These are phyloP conservation scores for Zele albiditarsus DNA, from an alignment of 2,888 invertebrate species.

Conservation along the genomic window DNA sequence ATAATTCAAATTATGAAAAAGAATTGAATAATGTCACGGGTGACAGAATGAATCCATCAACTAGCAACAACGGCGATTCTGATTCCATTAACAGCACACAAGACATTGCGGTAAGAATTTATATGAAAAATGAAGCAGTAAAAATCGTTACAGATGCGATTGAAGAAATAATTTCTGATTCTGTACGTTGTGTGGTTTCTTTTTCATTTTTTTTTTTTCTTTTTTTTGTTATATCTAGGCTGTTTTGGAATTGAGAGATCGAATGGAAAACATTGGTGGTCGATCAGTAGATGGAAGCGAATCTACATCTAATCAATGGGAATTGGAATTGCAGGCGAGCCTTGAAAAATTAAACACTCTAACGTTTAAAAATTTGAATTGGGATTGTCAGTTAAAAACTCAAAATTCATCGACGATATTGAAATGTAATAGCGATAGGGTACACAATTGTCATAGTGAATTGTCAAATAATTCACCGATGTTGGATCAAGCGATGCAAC, in stretches of 20 bases:
- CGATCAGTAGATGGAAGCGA: constrained; percentile 84
- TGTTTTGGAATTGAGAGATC: constrained; percentile 79
- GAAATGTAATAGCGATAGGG: constrained; percentile 37
- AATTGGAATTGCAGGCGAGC: constrained; percentile 83
- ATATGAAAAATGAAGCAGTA: neutral
- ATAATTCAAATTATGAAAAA: constrained; percentile 60
- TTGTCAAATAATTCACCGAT: constrained; percentile 41
- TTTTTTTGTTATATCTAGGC: constrained; percentile 57
- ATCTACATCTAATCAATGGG: constrained; percentile 82
- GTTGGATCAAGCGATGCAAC: constrained; percentile 38
- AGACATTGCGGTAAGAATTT: constrained; percentile 63
- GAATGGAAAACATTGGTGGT: constrained; percentile 82
- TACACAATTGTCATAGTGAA: constrained; percentile 40
- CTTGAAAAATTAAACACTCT: constrained; percentile 84
- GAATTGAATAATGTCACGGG: constrained; percentile 61
- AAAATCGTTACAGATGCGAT: neutral
- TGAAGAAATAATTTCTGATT: neutral
- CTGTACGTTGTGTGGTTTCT: too few species aligned
- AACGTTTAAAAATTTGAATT: constrained; percentile 52
- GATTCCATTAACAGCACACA: constrained; percentile 59
- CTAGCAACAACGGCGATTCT: constrained; percentile 60
- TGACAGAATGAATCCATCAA: constrained; percentile 61
- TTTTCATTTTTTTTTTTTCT: too few species aligned
- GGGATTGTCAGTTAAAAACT: constrained; percentile 23
- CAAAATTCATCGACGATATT: constrained; percentile 29